Conservation (phyloP, 1,140 invertebrate genomes). For the Caenorhabditis tropicalis region DNA sequence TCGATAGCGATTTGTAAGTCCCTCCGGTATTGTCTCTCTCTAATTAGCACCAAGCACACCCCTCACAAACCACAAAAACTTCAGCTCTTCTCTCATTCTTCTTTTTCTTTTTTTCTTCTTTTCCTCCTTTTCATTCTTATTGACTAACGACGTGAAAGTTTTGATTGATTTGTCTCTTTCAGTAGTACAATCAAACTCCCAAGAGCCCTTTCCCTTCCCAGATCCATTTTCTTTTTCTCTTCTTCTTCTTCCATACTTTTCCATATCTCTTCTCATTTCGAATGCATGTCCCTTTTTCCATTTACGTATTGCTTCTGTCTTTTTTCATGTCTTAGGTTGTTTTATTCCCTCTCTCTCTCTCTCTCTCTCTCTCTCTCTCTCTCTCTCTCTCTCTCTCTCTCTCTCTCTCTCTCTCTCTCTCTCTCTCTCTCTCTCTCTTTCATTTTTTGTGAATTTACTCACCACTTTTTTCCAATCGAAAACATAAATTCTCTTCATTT, state of each 20-base stretch:
- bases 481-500: not conserved
- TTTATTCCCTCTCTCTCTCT: not conserved
- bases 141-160: conserved; percentile 38
- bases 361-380: not conserved
- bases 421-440: not conserved
- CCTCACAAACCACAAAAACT: conserved; percentile 1
- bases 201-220: not conserved
- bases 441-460: not conserved
- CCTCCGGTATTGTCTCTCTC: conserved; percentile 17
- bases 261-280: conserved; percentile 35
- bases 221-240: not conserved
- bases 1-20: not conserved
- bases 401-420: not conserved
- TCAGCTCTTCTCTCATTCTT: not conserved
- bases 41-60: conserved; percentile 1
- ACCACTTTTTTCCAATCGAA: conserved; percentile 1
- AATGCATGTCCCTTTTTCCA: conserved; percentile 28
- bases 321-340: not conserved
- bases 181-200: conserved; percentile 40
- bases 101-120: not conserved
- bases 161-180: conserved; percentile 38
- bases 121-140: conserved; percentile 20
- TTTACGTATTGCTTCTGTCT: not conserved
- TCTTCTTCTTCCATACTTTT: conserved; percentile 25
- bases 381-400: not conserved